phyloP scores from a whole-genome alignment of 2,797 vertebrate genomes.

The Tragopan temminckii region DNA sequence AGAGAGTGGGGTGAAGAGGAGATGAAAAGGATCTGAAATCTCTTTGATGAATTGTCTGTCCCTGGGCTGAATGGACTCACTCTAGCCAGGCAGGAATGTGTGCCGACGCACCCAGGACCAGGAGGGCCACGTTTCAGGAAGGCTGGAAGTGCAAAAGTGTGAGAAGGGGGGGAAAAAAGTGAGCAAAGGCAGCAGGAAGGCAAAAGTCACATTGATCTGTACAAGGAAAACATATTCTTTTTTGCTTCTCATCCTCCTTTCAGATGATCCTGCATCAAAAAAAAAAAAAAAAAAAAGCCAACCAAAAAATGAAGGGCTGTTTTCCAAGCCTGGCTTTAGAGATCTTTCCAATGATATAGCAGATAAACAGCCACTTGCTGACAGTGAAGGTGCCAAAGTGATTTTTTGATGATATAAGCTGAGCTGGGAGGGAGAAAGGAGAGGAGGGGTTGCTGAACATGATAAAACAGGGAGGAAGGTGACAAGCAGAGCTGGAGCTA shows the following conservation, averaged over 20 bases:
- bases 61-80: rapidly evolving
- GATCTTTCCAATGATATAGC: constrained; percentile 67
- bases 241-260: constrained; percentile 67
- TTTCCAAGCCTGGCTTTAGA: constrained; percentile 76
- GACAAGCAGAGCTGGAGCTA: constrained; percentile 1
- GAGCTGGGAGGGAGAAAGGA: constrained; percentile 46
- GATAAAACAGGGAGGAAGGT: constrained; percentile 48
- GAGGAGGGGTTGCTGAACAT: constrained; percentile 52
- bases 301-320: constrained; percentile 20
- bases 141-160: background rate
- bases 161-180: background rate
- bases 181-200: constrained; percentile 46
- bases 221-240: constrained; percentile 69
- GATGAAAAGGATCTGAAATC: background rate
- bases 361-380: constrained; percentile 73
- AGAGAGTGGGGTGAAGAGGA: background rate
- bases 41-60: too few species aligned
- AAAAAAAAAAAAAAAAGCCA: constrained; percentile 11
- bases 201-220: constrained; percentile 78
- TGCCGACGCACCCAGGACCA: rapidly evolving
- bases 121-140: rapidly evolving
- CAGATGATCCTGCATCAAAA: constrained; percentile 77
- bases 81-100: background rate
- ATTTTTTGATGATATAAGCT: constrained; percentile 76
- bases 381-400: constrained; percentile 73